Evolutionary conservation across 2,113 vertebrate genomes (phyloP), one percentile per base, ranked within the genome.

Genomic region (Saguinus midas): DNA sequence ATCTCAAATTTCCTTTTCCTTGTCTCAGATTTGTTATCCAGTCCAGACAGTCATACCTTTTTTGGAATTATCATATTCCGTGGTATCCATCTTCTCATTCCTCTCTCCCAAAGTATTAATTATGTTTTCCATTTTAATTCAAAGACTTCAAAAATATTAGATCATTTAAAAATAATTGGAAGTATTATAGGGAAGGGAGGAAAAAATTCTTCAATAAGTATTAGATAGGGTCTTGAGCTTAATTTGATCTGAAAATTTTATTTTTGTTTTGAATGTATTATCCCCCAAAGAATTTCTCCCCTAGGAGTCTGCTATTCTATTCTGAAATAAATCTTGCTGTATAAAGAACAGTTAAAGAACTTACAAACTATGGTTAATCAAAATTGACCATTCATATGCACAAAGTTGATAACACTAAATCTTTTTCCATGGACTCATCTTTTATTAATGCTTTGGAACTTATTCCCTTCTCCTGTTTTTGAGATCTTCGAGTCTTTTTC

Each of bases 201-300:
- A 94, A 21, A 50, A 96, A 91, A 64, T 95, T 96, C 43, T 80
- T 76, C 32, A 73, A 35, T 50, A 91, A 89, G 37, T 88, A 76
- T 80, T 91, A 6, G 45, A 68, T 79, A 16, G 72, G 5, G 3
- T 90, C 55, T 83, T 94, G 45, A 94, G 66, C 45, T 87, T 87
- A 80, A 78, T 90, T 92, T 64, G 37, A 68, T 79, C 12, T 45
- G 45, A 92, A 92, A 94, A 40, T 18, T 73, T 96, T 29, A 88
- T 86, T 97, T 95, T 97, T 91, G 43, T 94, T 82, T 37, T 82
- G 75, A 94, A 43, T 89, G n/a, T 66, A 57, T 64, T 37, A 57
- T 57, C 35, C 10, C 32, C 25, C 55, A 6, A 83, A 57, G 84
- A 83, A 66, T 86, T 90, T 90, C 37, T 92, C 45, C 45, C 7